A percentile compares a stretch with the other conserved stretches of the same genome.
Conservation (phyloP, 2,888 invertebrate species). For the Leptodirus hochenwartii region DNA sequence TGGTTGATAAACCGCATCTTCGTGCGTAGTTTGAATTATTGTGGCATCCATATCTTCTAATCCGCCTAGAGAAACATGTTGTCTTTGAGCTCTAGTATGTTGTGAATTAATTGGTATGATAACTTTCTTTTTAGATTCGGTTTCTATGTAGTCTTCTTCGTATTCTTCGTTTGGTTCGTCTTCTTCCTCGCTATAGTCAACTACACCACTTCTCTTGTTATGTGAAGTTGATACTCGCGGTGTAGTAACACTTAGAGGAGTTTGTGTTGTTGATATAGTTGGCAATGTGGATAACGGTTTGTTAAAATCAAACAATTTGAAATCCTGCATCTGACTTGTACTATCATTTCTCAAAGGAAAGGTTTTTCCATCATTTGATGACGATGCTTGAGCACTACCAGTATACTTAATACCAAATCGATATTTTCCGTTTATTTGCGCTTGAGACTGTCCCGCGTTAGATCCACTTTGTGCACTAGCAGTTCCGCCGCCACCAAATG, state of each 20-base stretch:
- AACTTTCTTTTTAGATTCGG: background rate
- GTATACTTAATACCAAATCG: slow-evolving; percentile 33
- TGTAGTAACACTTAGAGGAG: slow-evolving; percentile 12
- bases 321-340: no score
- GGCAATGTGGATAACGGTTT: no score
- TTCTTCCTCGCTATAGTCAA: slow-evolving; percentile 27
- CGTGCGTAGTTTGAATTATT: slow-evolving; percentile 38
- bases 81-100: slow-evolving; percentile 36
- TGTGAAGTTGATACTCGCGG: no score
- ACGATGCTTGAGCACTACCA: slow-evolving; percentile 69
- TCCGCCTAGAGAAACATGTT: slow-evolving; percentile 41
- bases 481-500: slow-evolving; percentile 57
- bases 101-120: slow-evolving; percentile 18
- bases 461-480: slow-evolving; percentile 63
- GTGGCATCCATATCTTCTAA: slow-evolving; percentile 34
- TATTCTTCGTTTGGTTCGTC: slow-evolving; percentile 36
- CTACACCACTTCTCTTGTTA: slow-evolving; percentile 30
- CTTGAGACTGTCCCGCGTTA: slow-evolving; percentile 60
- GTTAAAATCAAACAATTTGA: no score
- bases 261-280: slow-evolving; percentile 8
- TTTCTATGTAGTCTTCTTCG: no score
- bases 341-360: no score
- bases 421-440: slow-evolving; percentile 66
- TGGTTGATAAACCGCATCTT: slow-evolving; percentile 39
- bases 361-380: slow-evolving; percentile 30